These are phyloP conservation scores for Cynopterus sphinx DNA, from an alignment of 2,797 vertebrate species.

Conservation along the genomic window DNA sequence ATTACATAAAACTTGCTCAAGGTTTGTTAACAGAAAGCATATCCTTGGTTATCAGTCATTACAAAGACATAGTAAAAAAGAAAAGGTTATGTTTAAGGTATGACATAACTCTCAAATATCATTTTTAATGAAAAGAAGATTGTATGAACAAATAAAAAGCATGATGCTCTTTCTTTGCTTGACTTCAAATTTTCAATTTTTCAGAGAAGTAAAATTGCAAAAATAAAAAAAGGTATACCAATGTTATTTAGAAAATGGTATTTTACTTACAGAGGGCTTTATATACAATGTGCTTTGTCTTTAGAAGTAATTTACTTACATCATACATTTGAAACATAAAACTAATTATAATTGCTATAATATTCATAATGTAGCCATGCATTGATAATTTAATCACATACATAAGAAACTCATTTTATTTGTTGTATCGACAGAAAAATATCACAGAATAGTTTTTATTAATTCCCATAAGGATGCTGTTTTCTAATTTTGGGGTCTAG, in stretches of 20 bases:
- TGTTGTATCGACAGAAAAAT: neutral
- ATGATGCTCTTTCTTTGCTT: neutral
- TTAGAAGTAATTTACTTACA: neutral
- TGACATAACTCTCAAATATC: neutral
- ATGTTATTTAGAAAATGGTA: neutral
- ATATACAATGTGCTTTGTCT: neutral
- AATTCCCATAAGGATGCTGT: neutral
- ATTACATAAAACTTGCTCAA: neutral
- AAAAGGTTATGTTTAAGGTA: rapidly evolving
- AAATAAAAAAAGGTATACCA: neutral
- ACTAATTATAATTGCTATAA: neutral
- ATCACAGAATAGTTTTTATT: neutral
- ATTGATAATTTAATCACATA: neutral
- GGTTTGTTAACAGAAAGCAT: neutral
- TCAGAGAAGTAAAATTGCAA: neutral
- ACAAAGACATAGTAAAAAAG: neutral
- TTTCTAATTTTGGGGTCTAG: neutral
- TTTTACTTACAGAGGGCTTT: neutral
- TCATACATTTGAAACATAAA: neutral
- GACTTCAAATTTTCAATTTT: neutral
- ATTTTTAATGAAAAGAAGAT: neutral
- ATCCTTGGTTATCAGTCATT: neutral
- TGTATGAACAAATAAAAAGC: neutral
- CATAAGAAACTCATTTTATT: neutral
- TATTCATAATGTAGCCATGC: neutral